Evolutionary conservation across 2,888 invertebrate species (phyloP), one percentile per base, ranked within the genome.

Genomic region (Diachrysia chrysitis): DNA sequence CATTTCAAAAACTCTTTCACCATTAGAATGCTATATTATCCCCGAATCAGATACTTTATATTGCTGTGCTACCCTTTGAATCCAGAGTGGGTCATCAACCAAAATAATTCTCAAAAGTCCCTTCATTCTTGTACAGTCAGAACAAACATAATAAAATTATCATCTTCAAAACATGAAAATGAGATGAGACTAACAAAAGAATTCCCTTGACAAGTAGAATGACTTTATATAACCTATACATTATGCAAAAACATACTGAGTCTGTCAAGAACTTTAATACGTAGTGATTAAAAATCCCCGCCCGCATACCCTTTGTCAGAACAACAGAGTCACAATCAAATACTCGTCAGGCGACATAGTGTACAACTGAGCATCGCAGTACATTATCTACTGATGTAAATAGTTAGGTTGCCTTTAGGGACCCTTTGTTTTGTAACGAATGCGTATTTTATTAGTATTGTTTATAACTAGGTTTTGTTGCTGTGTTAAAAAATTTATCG

Each of bases 271-370:
- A 76, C 42, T 21, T 23, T 74, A 48, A 71, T 65, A 42, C 51
- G 37, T 35, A 21, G 58, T 76, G 77, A 76, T 74, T 74, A 76
- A 74, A 73, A 74, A 67, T 61, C 48, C 58, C 54, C 37, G 61
- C 74, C 74, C 77, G 73, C 73, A 76, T 72, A n/a, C 58, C 56
- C 77, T 72, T 76, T 76, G 77, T 74, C 58, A 5, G 29, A 71
- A 53, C n/a, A 76, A 76, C 64, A 51, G 61, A 56, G 63, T 72
- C 54, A 21, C 58, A 55, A 67, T 57, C 35, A 67, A 58, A 37
- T 56, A 71, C 48, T 63, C 37, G 51, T 76, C 63, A 66, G 57
- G 35, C 66, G 29, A 21, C 48, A 51, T 19, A 51, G 48, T 21
- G 21, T n/a, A n/a, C n/a, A n/a, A 19, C 29, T 29, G 29, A 32